A percentile compares a stretch with the other conserved stretches of the same genome.
Evolutionary conservation across 1,140 invertebrate genomes (phyloP).

Genomic region (Dufourea novaeangliae): DNA sequence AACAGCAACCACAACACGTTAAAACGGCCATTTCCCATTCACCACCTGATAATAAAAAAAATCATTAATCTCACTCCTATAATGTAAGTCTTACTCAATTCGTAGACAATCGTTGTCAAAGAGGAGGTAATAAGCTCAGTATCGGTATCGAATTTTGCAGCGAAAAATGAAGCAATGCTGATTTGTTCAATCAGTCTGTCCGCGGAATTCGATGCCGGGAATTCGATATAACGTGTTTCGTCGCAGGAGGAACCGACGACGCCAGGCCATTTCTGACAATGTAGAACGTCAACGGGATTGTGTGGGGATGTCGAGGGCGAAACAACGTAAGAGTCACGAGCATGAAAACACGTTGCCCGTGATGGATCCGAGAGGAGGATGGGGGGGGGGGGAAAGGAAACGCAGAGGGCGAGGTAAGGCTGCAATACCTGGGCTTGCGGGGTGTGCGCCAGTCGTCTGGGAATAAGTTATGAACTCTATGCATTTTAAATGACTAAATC

Average conservation of each 20-base stretch:
- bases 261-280: neutral
- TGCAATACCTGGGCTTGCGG: slow-evolving; percentile 30
- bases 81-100: no score
- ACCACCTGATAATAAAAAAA: no score
- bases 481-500: slow-evolving; percentile 79
- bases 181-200: neutral
- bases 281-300: slow-evolving; percentile 13
- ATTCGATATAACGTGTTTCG: slow-evolving; percentile 9
- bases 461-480: slow-evolving; percentile 79
- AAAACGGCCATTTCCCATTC: no score
- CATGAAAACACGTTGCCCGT: slow-evolving; percentile 51
- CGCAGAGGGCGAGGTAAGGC: slow-evolving; percentile 7
- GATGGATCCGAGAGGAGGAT: slow-evolving; percentile 20
- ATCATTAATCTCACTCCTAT: no score
- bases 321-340: slow-evolving; percentile 40
- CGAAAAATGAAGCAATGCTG: no score
- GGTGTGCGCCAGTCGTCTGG: slow-evolving; percentile 55
- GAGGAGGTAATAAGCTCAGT: no score
- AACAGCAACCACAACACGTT: no score
- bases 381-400: neutral
- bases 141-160: no score
- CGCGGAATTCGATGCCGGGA: neutral
- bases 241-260: neutral
- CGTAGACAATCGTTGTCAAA: no score
- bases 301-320: neutral